These are phyloP conservation scores for Erebia palarica DNA, from an alignment of 2,888 invertebrate species.

Conservation along the genomic window DNA sequence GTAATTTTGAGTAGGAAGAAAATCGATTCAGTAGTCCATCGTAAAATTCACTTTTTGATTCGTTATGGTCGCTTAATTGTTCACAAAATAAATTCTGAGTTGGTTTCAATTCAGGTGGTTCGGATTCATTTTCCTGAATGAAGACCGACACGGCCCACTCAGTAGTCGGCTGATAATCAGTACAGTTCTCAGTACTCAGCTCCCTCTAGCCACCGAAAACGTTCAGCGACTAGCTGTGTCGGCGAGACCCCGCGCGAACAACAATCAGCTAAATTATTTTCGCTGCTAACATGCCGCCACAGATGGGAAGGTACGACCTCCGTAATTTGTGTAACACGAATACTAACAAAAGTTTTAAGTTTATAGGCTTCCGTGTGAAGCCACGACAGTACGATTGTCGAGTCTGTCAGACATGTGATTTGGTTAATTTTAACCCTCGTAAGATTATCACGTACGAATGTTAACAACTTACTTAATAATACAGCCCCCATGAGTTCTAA, in stretches of 20 bases:
- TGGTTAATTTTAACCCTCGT: background rate
- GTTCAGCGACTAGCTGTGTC: background rate
- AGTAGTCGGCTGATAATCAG: background rate
- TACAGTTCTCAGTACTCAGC: too few relatives aligned
- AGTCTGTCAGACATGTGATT: background rate
- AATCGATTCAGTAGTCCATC: background rate
- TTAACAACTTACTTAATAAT: background rate
- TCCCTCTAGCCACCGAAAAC: background rate
- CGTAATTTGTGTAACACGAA: slow-evolving; percentile 4
- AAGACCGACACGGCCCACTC: background rate
- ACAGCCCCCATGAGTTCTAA: slow-evolving; percentile 6
- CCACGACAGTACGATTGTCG: slow-evolving; percentile 7
- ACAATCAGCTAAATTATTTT: background rate
- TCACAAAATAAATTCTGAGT: background rate
- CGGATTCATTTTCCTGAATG: background rate
- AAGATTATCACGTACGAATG: background rate
- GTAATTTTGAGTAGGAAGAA: background rate
- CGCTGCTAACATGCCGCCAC: slow-evolving; percentile 2
- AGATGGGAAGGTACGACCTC: background rate
- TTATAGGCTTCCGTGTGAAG: slow-evolving; percentile 1
- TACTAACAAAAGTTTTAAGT: background rate
- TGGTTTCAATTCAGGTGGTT: background rate
- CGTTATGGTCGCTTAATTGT: background rate
- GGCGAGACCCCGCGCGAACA: background rate
- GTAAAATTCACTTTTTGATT: background rate